A percentile compares a stretch with the other conserved stretches of the same genome.
phyloP scores from a whole-genome alignment of 2,797 vertebrate genomes.

The Dromococcyx pavoninus region DNA sequence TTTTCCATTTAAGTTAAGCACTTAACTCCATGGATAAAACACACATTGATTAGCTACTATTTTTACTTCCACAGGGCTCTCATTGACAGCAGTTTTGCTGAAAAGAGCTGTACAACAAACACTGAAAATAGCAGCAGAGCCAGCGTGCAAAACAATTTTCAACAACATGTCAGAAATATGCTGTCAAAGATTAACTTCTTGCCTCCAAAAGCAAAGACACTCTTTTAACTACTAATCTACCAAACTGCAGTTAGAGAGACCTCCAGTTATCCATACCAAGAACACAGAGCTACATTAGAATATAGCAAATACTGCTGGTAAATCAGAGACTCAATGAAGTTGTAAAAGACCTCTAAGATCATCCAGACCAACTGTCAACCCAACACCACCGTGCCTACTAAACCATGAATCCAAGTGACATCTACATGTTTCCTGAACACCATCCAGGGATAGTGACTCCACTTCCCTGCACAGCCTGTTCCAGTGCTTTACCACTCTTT shows the following conservation, averaged over 20 bases:
- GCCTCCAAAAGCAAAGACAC: background rate
- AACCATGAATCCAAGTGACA: too few species aligned
- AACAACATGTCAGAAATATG: background rate
- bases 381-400: too few species aligned
- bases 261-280: background rate
- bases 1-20: background rate
- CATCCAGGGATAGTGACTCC: too few species aligned
- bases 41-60: background rate
- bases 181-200: background rate
- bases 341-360: too few species aligned
- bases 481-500: too few species aligned
- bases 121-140: background rate
- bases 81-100: background rate
- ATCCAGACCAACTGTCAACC: too few species aligned
- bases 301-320: fast-evolving
- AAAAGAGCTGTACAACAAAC: background rate
- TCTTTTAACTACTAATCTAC: background rate
- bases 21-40: background rate
- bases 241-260: background rate
- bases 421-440: too few species aligned
- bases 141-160: background rate
- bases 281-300: background rate
- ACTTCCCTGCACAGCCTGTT: too few species aligned
- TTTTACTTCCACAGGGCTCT: background rate
- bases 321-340: background rate